phyloP scores from a whole-genome alignment of 2,113 vertebrate genomes.

The Raja brachyura region DNA sequence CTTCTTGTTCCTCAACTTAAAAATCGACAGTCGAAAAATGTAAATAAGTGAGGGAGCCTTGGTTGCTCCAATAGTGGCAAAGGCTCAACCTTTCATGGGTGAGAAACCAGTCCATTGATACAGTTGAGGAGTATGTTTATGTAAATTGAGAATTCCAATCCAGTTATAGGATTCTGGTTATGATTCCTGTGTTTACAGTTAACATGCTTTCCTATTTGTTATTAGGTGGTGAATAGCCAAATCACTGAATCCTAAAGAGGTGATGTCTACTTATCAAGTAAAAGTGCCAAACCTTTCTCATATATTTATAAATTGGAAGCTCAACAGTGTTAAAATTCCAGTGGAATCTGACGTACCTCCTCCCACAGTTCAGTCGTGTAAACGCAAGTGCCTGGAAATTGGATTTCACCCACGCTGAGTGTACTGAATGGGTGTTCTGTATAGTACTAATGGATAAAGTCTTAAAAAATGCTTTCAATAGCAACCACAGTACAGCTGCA shows the following conservation, averaged over 20 bases:
- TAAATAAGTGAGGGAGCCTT: no score
- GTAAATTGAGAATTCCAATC: background rate
- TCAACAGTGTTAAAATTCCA: background rate
- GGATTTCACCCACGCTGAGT: no score
- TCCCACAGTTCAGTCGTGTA: background rate
- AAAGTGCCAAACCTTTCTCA: background rate
- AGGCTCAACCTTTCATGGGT: background rate
- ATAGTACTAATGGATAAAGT: no score
- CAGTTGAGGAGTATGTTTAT: background rate
- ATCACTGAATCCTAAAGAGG: background rate
- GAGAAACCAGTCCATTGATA: background rate
- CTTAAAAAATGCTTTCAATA: no score
- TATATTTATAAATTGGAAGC: background rate
- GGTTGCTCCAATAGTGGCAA: background rate
- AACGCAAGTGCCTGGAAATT: no score
- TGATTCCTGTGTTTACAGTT: background rate
- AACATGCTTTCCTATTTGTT: background rate
- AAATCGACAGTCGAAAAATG: no score
- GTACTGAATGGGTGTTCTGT: no score
- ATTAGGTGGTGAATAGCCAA: background rate
- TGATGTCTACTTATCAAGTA: background rate
- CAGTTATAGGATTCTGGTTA: background rate
- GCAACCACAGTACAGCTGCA: no score
- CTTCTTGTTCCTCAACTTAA: no score
- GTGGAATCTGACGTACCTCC: background rate